Evolutionary conservation across 2,888 invertebrate species (phyloP).

Genomic region (Acleris literana): DNA sequence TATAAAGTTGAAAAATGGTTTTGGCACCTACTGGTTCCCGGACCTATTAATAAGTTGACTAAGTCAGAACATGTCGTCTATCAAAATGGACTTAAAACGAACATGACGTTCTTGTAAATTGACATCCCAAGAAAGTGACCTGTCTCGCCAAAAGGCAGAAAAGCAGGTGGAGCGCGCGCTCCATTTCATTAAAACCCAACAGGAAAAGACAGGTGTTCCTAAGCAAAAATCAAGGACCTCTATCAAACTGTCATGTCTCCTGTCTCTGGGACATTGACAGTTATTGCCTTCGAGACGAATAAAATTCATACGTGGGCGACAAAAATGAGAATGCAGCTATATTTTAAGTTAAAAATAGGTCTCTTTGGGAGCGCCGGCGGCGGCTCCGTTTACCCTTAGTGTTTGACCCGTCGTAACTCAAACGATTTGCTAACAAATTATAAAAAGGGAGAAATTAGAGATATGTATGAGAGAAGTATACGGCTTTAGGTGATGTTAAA

Average conservation of each 20-base stretch:
- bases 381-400: not conserved
- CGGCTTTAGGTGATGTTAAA: too few species aligned
- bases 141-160: too few species aligned
- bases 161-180: not conserved
- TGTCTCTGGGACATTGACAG: conserved; percentile 19
- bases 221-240: not conserved
- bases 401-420: conserved; percentile 6
- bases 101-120: too few species aligned
- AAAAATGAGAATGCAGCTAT: conserved; percentile 16
- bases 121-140: too few species aligned
- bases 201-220: not conserved
- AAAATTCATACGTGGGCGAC: conserved; percentile 2
- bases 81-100: too few species aligned
- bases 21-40: too few species aligned
- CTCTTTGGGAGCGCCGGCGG: conserved; percentile 12
- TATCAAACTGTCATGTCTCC: conserved; percentile 1
- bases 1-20: too few species aligned
- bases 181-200: not conserved
- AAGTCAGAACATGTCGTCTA: too few species aligned
- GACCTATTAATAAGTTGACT: too few species aligned
- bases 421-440: not conserved
- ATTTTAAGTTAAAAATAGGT: conserved; percentile 23
- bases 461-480: too few species aligned
- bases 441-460: too few species aligned
- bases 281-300: conserved; percentile 24